Base-by-base conservation (phyloP, 2,888 invertebrate species). In the Macroteleia sp. region DNA sequence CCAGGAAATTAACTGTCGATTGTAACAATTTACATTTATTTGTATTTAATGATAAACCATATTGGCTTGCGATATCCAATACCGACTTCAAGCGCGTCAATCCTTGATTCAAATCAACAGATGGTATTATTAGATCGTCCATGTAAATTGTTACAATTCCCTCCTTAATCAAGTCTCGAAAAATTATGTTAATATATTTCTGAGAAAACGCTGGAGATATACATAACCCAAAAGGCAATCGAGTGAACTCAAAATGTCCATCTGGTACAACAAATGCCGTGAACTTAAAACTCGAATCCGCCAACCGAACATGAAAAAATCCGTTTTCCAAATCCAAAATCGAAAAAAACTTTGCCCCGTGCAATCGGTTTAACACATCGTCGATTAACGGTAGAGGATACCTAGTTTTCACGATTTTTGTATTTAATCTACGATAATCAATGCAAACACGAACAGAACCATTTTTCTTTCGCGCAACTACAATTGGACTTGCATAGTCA, bases 391-490 rank as follows among this genome's bases (percentile, higher is more conserved):
- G 62, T 16, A 77, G 39, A 17, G 32, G 22, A 17, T 76, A 44
- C 9, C 77, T 57, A 25, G 66, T 66, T 10, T 76, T 48, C 16
- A 48, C 5, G 10, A 48, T 32, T 32, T 48, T 48, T 9, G n/a
- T 12, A 44, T 44, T 44, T 25, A 44, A 20, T 14, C 25, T 25
- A 5, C 44, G 19, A 9, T 42, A 46, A 69, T 92, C 91, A 0
- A 91, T 82, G 62, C 90, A 91, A 2, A 87, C 19, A 16, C 84
- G 50, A 10, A 41, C 59, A 0, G 59, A 34, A 0, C 81, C 82
- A 8, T 83, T 71, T 69, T 86, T 17, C n/a, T 67, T 22, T 44
- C 22, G 25, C 3, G 6, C 6, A 25, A 25, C 25, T n/a, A 46
- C 46, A 1, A 46, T 16, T 0, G 46, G 46, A 54, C 85, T 87